phyloP scores from a whole-genome alignment of 2,113 vertebrate species.

The Trematocara variabile region DNA sequence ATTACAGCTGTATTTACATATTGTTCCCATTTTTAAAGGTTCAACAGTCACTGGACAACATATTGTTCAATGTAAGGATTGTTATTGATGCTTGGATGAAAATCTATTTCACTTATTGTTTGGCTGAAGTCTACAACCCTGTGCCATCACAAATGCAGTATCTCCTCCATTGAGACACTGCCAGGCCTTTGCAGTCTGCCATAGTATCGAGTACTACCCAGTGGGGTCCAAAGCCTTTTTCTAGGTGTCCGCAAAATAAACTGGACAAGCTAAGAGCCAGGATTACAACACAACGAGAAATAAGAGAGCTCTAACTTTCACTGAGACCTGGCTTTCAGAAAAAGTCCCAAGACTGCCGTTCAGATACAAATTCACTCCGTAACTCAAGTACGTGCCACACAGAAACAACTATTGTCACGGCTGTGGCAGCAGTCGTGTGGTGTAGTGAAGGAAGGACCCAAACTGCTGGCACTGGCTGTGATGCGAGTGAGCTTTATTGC shows the following conservation, averaged over 20 bases:
- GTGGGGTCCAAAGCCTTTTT: not conserved
- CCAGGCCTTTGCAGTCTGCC: not conserved
- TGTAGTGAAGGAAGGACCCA: not conserved
- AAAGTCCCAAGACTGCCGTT: not conserved
- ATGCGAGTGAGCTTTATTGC: not conserved
- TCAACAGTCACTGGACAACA: not conserved
- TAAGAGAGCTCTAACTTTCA: not conserved
- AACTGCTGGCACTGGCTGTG: not conserved
- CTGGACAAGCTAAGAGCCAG: not conserved
- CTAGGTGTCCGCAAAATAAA: not conserved
- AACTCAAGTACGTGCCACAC: not conserved
- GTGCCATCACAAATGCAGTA: not conserved
- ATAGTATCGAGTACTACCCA: not conserved
- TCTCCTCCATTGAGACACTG: not conserved
- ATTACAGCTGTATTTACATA: not conserved
- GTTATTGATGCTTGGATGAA: not conserved
- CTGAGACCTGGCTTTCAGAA: not conserved
- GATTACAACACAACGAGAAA: not conserved
- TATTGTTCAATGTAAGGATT: not conserved
- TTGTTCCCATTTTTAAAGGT: not conserved
- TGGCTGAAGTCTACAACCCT: not conserved
- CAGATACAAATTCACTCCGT: not conserved
- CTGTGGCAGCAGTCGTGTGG: not conserved
- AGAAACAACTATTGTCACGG: not conserved
- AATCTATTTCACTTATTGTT: not conserved